phyloP scores from a whole-genome alignment of 2,888 invertebrate genomes.

The Agelastica alni region DNA sequence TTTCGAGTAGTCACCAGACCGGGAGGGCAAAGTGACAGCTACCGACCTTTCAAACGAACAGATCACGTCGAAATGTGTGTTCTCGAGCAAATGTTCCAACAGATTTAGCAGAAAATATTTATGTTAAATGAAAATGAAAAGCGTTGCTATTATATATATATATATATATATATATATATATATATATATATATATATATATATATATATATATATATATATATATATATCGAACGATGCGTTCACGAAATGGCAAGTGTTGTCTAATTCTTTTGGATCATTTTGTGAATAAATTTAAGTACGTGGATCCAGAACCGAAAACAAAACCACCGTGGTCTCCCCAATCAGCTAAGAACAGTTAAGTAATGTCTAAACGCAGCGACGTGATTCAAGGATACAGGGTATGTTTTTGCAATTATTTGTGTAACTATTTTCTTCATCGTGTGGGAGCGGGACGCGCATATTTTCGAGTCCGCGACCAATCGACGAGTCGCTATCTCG shows the following conservation, averaged over 20 bases:
- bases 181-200: too few relatives aligned
- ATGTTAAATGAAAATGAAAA: too few relatives aligned
- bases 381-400: conserved; percentile 90
- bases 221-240: too few relatives aligned
- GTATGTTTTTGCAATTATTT: conserved; percentile 92
- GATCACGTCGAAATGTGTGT: too few relatives aligned
- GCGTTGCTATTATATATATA: too few relatives aligned
- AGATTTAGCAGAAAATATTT: too few relatives aligned
- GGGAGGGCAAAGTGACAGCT: conserved; percentile 42
- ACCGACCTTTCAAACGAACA: conserved; percentile 34
- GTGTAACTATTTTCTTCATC: conserved; percentile 60
- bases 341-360: conserved; percentile 53
- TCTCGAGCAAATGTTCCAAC: too few relatives aligned
- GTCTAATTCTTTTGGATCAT: too few relatives aligned
- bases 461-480: conserved; percentile 47
- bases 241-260: too few relatives aligned
- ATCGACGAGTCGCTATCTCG: conserved; percentile 45
- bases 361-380: conserved; percentile 60
- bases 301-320: conserved; percentile 10
- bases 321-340: conserved; percentile 44
- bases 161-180: too few relatives aligned
- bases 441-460: conserved; percentile 50
- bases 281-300: too few relatives aligned
- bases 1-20: conserved; percentile 42
- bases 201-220: too few relatives aligned